A percentile compares a stretch with the other conserved stretches of the same genome.
phyloP scores from a whole-genome alignment of 2,113 vertebrate species.

The Hydrolagus affinis region DNA sequence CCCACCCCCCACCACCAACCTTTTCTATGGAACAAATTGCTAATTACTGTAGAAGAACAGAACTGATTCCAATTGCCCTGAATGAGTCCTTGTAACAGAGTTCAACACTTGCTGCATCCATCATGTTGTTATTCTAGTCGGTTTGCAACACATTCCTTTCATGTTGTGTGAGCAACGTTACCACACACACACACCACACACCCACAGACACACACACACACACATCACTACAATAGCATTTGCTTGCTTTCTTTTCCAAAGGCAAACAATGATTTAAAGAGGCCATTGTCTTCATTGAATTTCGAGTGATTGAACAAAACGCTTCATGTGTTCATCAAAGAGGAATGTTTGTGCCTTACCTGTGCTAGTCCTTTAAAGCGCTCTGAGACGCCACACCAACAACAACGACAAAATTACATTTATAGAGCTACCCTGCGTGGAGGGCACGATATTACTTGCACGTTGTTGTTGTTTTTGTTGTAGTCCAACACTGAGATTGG shows the following conservation, averaged over 20 bases:
- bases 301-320: conserved; percentile 11
- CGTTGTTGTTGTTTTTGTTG: too few species aligned
- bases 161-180: conserved; percentile 45
- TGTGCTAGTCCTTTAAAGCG: not conserved
- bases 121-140: conserved; percentile 51
- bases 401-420: too few species aligned
- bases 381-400: not conserved
- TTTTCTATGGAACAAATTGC: not conserved
- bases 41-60: conserved; percentile 15
- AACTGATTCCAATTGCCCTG: conserved; percentile 42
- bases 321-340: conserved; percentile 18
- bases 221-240: conserved; percentile 38
- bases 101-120: conserved; percentile 54
- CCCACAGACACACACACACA: too few species aligned
- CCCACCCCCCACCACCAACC: too few species aligned
- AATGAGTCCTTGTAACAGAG: conserved; percentile 51
- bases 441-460: too few species aligned
- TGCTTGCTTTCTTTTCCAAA: conserved; percentile 35
- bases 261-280: conserved; percentile 40
- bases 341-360: not conserved
- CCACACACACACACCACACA: conserved; percentile 50
- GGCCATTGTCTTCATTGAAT: not conserved
- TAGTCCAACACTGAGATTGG: too few species aligned
- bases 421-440: too few species aligned
- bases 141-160: conserved; percentile 41